These are phyloP conservation scores for Ibidorhyncha struthersii DNA, from an alignment of 2,113 vertebrate genomes.

Conservation along the genomic window DNA sequence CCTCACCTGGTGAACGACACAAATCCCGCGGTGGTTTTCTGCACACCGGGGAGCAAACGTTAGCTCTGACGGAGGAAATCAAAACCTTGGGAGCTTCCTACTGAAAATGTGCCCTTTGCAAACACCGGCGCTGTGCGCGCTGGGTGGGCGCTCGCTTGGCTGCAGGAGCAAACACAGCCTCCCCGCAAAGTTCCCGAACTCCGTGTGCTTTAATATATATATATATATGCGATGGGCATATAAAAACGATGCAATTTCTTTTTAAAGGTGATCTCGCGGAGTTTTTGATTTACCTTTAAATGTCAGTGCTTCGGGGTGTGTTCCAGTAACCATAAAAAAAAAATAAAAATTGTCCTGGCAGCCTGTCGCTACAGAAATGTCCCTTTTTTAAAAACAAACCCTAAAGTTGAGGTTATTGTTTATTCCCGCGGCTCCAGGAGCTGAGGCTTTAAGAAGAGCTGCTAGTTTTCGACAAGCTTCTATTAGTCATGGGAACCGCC, in stretches of 20 bases:
- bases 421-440: background rate
- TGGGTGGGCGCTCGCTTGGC: accelerated
- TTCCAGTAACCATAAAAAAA: background rate
- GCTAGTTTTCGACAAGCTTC: background rate
- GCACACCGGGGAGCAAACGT: accelerated
- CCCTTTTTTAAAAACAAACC: background rate
- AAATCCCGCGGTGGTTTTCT: background rate
- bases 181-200: background rate
- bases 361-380: background rate
- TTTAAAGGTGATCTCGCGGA: background rate
- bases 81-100: background rate
- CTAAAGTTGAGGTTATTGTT: background rate
- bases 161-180: background rate
- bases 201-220: accelerated
- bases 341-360: background rate
- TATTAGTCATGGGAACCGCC: background rate
- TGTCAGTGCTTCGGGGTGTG: background rate
- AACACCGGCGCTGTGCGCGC: accelerated
- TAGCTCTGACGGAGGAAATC: background rate
- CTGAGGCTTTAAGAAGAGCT: background rate
- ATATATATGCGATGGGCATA: accelerated
- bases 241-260: accelerated
- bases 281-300: background rate
- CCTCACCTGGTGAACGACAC: background rate
- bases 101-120: background rate